Evolutionary conservation across 2,797 vertebrate genomes (phyloP).

Genomic region (Podargus strigoides): DNA sequence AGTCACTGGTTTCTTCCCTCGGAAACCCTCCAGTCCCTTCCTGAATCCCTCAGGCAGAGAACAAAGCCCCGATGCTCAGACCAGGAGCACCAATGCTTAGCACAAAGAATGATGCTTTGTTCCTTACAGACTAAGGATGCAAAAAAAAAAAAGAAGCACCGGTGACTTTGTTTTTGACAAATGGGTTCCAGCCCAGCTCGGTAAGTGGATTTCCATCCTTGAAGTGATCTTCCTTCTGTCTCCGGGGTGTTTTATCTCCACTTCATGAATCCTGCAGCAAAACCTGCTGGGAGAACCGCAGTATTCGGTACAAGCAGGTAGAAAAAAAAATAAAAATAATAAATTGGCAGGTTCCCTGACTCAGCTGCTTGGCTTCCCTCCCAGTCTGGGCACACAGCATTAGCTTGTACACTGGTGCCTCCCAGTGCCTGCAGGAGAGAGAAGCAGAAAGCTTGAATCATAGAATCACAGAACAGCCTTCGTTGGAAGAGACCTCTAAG

Average conservation of each 20-base stretch:
- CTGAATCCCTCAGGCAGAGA: background rate
- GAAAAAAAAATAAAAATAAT: background rate
- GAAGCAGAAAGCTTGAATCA: background rate
- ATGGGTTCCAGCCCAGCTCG: background rate
- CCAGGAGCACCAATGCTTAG: background rate
- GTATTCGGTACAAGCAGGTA: background rate
- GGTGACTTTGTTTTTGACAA: background rate
- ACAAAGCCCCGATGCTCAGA: background rate
- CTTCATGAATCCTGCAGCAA: background rate
- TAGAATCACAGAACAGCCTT: too few species aligned
- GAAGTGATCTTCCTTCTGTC: background rate
- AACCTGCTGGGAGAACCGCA: rapidly evolving
- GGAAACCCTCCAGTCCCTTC: background rate
- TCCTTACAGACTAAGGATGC: background rate
- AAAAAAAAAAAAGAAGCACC: background rate
- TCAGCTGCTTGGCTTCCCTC: background rate
- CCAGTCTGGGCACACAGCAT: background rate
- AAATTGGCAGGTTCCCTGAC: background rate
- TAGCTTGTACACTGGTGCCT: conserved; percentile 21
- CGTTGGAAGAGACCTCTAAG: too few species aligned
- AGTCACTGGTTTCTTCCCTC: background rate
- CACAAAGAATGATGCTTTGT: background rate
- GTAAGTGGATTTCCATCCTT: background rate
- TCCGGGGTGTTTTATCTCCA: background rate
- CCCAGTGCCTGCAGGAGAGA: conserved; percentile 6